Conservation (phyloP, 2,888 invertebrate genomes). For the Drosophila imparisetae region DNA sequence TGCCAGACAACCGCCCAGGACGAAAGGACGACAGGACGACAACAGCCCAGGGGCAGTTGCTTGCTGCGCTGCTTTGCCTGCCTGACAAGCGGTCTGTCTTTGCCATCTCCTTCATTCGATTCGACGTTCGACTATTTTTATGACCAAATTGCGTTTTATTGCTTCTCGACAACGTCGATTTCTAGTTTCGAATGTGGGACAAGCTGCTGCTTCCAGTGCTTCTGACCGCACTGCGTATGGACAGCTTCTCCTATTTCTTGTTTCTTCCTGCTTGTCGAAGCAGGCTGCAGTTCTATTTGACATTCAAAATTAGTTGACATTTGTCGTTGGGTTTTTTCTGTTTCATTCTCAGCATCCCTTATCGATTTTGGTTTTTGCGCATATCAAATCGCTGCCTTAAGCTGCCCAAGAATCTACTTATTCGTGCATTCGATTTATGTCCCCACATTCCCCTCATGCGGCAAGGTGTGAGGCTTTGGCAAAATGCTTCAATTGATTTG, state of each 20-base stretch:
- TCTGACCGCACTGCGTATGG: constrained; percentile 47
- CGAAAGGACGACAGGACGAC: constrained; percentile 24
- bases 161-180: constrained; percentile 52
- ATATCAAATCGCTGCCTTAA: constrained; percentile 72
- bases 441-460: constrained; percentile 6
- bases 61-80: constrained; percentile 14
- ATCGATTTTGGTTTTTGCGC: constrained; percentile 65
- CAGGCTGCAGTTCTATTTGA: constrained; percentile 42
- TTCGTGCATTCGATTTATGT: constrained; percentile 54
- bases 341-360: constrained; percentile 50
- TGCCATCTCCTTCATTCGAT: constrained; percentile 37
- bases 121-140: constrained; percentile 76
- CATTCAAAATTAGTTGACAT: constrained; percentile 77
- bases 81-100: neutral
- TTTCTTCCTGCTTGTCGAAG: neutral
- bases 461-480: constrained; percentile 66
- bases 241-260: constrained; percentile 12
- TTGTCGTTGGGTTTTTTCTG: constrained; percentile 27
- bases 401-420: constrained; percentile 60
- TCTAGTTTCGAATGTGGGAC: constrained; percentile 49
- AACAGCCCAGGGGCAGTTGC: constrained; percentile 35
- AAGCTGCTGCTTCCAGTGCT: constrained; percentile 14
- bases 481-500: constrained; percentile 81
- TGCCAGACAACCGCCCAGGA: constrained; percentile 53
- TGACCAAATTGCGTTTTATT: constrained; percentile 82